Conservation (phyloP, 2,113 vertebrate genomes). For the Clarias magur region DNA sequence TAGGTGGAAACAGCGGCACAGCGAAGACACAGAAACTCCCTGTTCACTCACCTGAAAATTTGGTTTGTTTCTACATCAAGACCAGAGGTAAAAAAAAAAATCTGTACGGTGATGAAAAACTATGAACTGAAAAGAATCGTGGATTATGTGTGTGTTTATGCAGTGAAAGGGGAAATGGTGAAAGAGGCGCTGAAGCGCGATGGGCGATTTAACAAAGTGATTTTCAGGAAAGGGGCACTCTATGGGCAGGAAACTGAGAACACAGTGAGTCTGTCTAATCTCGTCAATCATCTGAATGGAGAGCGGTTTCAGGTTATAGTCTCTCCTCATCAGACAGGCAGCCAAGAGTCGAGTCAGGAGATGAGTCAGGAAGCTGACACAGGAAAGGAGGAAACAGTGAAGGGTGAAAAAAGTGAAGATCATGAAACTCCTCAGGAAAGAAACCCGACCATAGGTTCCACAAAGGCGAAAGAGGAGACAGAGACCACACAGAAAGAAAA, state of each 20-base stretch:
- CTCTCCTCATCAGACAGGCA: neutral
- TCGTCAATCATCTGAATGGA: constrained; percentile 18
- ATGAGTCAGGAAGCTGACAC: neutral
- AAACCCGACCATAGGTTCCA: neutral
- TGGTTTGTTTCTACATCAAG: constrained; percentile 38
- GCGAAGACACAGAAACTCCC: too few relatives aligned
- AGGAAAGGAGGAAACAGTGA: too few relatives aligned
- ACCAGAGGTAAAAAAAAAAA: neutral
- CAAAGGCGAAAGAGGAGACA: neutral
- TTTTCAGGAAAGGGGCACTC: constrained; percentile 13
- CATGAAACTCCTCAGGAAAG: neutral
- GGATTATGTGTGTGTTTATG: constrained; percentile 46
- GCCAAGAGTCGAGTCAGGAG: neutral
- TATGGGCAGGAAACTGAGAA: neutral
- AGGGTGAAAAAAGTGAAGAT: too few relatives aligned
- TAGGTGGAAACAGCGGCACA: rapidly evolving
- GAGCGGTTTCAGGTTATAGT: neutral
- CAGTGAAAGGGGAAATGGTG: constrained; percentile 22
- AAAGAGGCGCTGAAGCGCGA: constrained; percentile 36
- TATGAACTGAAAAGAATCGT: neutral
- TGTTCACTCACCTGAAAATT: neutral
- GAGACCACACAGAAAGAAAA: neutral
- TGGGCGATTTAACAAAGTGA: constrained; percentile 4
- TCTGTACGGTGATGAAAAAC: neutral
- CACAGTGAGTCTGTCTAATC: neutral